These are phyloP conservation scores for Stomatorhinus walkeri DNA, from an alignment of 2,797 vertebrate genomes.

Conservation along the genomic window DNA sequence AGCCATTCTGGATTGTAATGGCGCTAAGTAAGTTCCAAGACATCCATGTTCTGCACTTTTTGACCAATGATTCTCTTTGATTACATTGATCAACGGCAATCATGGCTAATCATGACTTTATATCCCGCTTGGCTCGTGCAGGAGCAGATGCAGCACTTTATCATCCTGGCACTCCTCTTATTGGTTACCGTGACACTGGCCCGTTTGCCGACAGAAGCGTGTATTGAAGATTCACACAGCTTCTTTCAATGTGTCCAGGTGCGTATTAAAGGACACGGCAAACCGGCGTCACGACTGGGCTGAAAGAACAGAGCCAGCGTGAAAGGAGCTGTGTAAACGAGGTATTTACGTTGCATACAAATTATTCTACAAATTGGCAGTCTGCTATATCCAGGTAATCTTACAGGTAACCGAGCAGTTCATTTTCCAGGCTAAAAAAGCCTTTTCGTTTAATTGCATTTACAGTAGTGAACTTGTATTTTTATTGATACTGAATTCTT, in stretches of 20 bases:
- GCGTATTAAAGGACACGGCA: neutral
- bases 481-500: slow-evolving; percentile 51
- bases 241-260: neutral
- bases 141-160: neutral
- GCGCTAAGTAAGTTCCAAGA: neutral
- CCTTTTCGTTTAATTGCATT: neutral
- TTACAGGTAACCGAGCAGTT: neutral
- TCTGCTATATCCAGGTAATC: neutral
- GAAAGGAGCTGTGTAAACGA: neutral
- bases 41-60: neutral
- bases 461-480: slow-evolving; percentile 39
- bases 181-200: neutral
- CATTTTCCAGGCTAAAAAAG: slow-evolving; percentile 9
- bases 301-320: neutral
- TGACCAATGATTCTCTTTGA: neutral
- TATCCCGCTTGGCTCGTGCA: neutral
- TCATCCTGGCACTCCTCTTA: neutral
- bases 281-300: neutral
- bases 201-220: neutral
- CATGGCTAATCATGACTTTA: neutral
- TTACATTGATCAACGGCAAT: neutral
- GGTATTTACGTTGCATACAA: neutral
- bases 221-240: neutral
- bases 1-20: neutral
- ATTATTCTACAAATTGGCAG: neutral